Evolutionary conservation across 2,113 vertebrate genomes (phyloP).

Genomic region (Pachypanchax playfairii): DNA sequence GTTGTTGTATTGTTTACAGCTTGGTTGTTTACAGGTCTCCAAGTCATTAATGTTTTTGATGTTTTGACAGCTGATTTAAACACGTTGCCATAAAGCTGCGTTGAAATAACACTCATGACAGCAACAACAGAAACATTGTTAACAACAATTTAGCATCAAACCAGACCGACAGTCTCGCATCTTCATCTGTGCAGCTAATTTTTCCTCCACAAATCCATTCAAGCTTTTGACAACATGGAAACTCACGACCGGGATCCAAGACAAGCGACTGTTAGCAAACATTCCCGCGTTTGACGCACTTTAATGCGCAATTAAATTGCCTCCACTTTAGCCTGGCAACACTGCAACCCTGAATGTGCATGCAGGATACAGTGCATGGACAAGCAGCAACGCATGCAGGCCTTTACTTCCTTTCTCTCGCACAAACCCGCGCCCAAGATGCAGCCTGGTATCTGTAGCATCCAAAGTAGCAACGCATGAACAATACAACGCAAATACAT

Average conservation of each 20-base stretch:
- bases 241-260: slow-evolving; percentile 6
- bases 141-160: background rate
- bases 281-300: background rate
- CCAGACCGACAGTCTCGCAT: background rate
- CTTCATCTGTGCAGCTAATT: background rate
- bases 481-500: background rate
- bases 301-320: background rate
- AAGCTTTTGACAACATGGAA: slow-evolving; percentile 42
- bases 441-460: slow-evolving; percentile 14
- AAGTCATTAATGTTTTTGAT: no score
- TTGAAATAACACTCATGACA: background rate
- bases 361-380: slow-evolving; percentile 51
- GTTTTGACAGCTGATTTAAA: background rate
- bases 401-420: slow-evolving; percentile 29
- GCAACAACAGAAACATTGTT: background rate
- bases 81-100: no score
- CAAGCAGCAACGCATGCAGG: slow-evolving; percentile 59
- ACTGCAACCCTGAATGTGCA: slow-evolving; percentile 38
- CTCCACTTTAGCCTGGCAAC: slow-evolving; percentile 36
- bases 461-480: slow-evolving; percentile 6
- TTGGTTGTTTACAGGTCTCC: no score
- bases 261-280: slow-evolving; percentile 18
- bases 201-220: background rate
- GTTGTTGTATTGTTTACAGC: no score
- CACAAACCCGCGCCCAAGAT: slow-evolving; percentile 15